Conservation (phyloP, 2,113 vertebrate species). For the Ammodytes dubius region DNA sequence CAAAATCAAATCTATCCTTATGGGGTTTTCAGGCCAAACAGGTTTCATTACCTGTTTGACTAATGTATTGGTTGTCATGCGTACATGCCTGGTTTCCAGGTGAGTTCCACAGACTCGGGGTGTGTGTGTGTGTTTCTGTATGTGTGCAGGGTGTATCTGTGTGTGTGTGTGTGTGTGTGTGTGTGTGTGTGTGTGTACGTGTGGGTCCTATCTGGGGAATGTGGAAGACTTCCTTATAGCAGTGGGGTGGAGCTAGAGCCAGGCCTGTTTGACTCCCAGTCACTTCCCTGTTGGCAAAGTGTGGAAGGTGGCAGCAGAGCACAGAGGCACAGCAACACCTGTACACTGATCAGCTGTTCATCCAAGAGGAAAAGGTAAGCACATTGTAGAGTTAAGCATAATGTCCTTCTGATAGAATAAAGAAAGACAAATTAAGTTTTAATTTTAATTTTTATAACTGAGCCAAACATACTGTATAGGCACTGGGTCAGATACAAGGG, state of each 20-base stretch:
- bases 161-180: too few species aligned
- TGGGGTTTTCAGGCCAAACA: neutral
- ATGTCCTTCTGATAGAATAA: neutral
- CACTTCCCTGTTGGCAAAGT: constrained; percentile 34
- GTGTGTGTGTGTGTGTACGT: neutral
- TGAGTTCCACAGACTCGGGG: constrained; percentile 37
- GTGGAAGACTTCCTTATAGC: constrained; percentile 66
- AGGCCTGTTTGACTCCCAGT: neutral
- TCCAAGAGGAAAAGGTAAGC: constrained; percentile 48
- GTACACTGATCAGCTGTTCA: neutral
- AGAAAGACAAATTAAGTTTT: too few species aligned
- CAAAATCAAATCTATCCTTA: neutral
- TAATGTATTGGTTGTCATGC: neutral
- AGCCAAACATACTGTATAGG: neutral
- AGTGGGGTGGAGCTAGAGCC: constrained; percentile 55
- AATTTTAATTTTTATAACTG: neutral
- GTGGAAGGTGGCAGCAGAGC: neutral
- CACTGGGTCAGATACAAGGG: constrained; percentile 18
- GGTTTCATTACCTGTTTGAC: neutral
- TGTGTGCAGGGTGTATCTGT: too few species aligned
- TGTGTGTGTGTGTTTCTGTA: too few species aligned
- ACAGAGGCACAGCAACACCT: neutral
- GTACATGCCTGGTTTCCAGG: constrained; percentile 3
- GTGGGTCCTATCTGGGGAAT: constrained; percentile 37
- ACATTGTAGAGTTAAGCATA: neutral